Conservation (phyloP, 2,113 vertebrate genomes). For the Rhombomys opimus region DNA sequence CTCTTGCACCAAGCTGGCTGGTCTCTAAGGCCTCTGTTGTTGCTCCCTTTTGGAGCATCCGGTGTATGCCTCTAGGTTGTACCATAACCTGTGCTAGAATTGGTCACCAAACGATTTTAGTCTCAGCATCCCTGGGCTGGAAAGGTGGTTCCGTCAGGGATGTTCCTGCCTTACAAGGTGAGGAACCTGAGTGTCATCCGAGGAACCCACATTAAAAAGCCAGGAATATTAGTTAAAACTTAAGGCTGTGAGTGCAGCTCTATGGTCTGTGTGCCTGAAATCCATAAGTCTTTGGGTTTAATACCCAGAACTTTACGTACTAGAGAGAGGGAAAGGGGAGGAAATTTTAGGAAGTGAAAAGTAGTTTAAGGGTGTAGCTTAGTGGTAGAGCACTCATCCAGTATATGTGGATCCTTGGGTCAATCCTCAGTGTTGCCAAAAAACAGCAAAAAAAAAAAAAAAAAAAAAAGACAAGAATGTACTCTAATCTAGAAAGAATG, state of each 20-base stretch:
- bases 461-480: not conserved
- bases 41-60: not conserved
- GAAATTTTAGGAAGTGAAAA: not conserved
- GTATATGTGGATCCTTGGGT: not conserved
- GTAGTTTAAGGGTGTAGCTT: not conserved
- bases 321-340: too few relatives aligned
- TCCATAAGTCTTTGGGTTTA: not conserved
- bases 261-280: not conserved
- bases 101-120: not conserved
- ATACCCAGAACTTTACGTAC: not conserved
- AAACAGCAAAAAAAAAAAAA: not conserved
- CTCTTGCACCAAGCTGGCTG: not conserved
- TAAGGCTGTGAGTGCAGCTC: not conserved
- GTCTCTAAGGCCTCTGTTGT: not conserved
- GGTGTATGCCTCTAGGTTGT: not conserved
- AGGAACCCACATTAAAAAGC: not conserved
- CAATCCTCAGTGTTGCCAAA: not conserved
- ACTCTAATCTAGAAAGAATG: not conserved
- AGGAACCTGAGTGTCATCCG: not conserved
- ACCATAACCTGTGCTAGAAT: not conserved
- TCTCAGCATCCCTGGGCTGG: not conserved
- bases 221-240: not conserved
- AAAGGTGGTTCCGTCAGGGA: not conserved
- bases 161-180: not conserved
- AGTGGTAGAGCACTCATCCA: not conserved